Evolutionary conservation across 1,140 invertebrate species (phyloP), one percentile per base, ranked within the genome.

Genomic region (Cryptotermes secundus): DNA sequence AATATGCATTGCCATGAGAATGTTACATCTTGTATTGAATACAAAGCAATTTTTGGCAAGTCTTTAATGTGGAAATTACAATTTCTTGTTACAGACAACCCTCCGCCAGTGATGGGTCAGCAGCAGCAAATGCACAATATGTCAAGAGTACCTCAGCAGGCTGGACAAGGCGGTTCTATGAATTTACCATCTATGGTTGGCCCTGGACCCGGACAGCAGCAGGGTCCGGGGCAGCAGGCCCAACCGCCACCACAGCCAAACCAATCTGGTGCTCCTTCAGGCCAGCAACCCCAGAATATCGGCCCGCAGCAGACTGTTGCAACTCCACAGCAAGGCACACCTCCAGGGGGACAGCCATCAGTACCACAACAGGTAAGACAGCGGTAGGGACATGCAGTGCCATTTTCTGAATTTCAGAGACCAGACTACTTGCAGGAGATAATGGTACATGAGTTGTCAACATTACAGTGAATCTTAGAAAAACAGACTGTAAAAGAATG

Each of bases 161-260:
- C 36, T 45, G 36, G 45, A 45, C 36, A 31, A 49, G 81, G 81
- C 26, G 38, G 36, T n/a, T 34, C 81, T 12, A 82, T 82, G 35
- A 45, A 45, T 42, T 31, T 82, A 34, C 35, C 81, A 9, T 45
- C 81, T 26, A 82, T 82, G 81, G 81, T 82, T 24, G 81, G 81
- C 7, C 36, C 81, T 42, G 81, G 35, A 26, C 81, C 81, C 6
- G 81, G 81, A 2, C 81, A 82, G n/a, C 38, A 38, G 31, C 36
- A 42, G n/a, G 81, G 81, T 10, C 81, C 81, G 31, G 81, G 24
- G 14, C 81, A 82, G 31, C 16, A 24, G 7, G 36, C 16, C 12
- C 36, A 19, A 35, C 80, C 35, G 35, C 80, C 35, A n/a, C 34
- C 34, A 34, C 81, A 38, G 31, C 26, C n/a, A n/a, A 45, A 72